A percentile compares a stretch with the other conserved stretches of the same genome.
phyloP scores from a whole-genome alignment of 2,888 invertebrate species.

The Cosmia pyralina region DNA sequence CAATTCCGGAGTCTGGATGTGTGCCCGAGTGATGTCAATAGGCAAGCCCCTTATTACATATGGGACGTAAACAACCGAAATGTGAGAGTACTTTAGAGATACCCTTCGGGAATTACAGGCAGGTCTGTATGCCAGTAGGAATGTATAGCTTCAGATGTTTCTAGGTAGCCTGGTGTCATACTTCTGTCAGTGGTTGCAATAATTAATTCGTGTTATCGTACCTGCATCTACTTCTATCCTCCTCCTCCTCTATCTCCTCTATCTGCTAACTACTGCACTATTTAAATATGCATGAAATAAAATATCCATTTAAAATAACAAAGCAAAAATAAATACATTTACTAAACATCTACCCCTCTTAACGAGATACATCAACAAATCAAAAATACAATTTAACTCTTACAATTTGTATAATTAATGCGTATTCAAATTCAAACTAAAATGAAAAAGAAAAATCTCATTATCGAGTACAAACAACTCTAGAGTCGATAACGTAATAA shows the following conservation, averaged over 20 bases:
- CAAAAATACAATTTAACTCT: constrained; percentile 42
- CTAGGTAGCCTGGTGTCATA: background rate
- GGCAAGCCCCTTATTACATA: too few species aligned
- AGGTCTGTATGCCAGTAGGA: too few species aligned
- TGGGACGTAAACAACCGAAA: too few species aligned
- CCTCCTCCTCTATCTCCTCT: too few species aligned
- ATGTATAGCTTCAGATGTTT: background rate
- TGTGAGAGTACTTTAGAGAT: too few species aligned
- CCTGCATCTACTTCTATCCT: background rate
- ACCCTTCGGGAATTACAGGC: too few species aligned
- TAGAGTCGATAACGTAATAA: constrained; percentile 19
- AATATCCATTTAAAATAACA: constrained; percentile 1
- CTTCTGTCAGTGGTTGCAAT: background rate
- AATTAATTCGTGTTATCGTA: background rate
- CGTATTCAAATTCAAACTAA: constrained; percentile 32
- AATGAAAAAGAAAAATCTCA: constrained; percentile 31
- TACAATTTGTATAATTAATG: constrained; percentile 20
- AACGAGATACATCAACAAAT: constrained; percentile 37
- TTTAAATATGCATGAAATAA: background rate
- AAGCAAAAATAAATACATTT: constrained; percentile 18
- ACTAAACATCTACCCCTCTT: background rate
- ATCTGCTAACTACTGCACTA: too few species aligned
- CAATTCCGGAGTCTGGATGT: too few species aligned
- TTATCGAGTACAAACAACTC: constrained; percentile 28
- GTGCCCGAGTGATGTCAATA: too few species aligned